These are phyloP conservation scores for Hylaeus anthracinus DNA, from an alignment of 1,140 invertebrate species.

Conservation along the genomic window DNA sequence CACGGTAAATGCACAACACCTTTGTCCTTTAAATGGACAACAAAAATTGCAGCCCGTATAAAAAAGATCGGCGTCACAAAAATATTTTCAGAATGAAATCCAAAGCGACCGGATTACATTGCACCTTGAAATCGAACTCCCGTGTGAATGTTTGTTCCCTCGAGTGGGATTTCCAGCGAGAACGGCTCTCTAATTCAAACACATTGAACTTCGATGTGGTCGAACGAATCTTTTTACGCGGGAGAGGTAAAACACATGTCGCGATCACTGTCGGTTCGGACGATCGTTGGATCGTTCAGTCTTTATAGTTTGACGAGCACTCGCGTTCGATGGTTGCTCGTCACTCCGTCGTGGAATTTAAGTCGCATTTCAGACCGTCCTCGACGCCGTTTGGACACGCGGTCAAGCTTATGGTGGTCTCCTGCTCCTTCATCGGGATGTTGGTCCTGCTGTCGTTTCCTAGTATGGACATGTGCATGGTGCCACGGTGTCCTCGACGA, in stretches of 20 bases:
- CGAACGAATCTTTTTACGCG: slow-evolving; percentile 1
- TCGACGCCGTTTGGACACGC: slow-evolving; percentile 65
- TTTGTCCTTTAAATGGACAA: too few relatives aligned
- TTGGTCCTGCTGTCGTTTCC: slow-evolving; percentile 32
- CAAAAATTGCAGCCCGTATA: too few relatives aligned
- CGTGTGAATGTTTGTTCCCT: too few relatives aligned
- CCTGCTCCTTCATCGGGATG: slow-evolving; percentile 64
- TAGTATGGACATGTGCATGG: slow-evolving; percentile 61
- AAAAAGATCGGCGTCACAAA: too few relatives aligned
- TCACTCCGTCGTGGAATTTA: slow-evolving; percentile 10
- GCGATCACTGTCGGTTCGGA: neutral
- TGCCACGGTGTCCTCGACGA: slow-evolving; percentile 66
- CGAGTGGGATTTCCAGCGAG: neutral
- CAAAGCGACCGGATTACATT: too few relatives aligned
- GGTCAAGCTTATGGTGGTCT: slow-evolving; percentile 67
- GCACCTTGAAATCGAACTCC: neutral
- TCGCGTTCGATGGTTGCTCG: neutral
- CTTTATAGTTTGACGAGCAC: neutral
- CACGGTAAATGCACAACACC: too few relatives aligned
- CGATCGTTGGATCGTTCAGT: slow-evolving; percentile 31
- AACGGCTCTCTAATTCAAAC: neutral
- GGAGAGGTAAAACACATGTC: neutral
- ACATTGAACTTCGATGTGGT: neutral
- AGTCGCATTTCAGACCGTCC: slow-evolving; percentile 56
- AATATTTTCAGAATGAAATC: too few relatives aligned